Evolutionary conservation across 2,888 invertebrate genomes (phyloP).

Genomic region (Monopis laevigella): DNA sequence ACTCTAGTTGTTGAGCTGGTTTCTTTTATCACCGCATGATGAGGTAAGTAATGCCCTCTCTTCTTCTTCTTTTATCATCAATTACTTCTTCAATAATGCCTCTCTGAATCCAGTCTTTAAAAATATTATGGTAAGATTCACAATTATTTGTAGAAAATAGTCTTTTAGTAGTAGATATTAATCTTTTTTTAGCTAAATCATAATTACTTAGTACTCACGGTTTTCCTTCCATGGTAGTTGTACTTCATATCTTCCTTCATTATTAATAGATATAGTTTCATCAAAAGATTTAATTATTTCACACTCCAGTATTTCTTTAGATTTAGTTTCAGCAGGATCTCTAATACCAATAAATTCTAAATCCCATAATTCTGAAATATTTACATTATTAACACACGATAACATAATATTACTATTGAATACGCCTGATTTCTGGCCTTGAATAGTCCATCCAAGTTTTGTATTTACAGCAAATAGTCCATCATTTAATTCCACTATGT

Average conservation of each 20-base stretch:
- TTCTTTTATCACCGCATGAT: slow-evolving; percentile 23
- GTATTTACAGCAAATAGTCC: slow-evolving; percentile 2
- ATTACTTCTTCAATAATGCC: slow-evolving; percentile 11
- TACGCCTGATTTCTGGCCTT: neutral
- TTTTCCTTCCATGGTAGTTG: slow-evolving; percentile 1
- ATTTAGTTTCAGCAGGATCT: neutral
- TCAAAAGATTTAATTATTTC: neutral
- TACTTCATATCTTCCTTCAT: neutral
- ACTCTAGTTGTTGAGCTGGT: slow-evolving; percentile 23
- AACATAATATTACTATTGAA: neutral
- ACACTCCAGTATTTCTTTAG: neutral
- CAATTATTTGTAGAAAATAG: neutral
- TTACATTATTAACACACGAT: neutral
- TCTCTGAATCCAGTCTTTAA: slow-evolving; percentile 8
- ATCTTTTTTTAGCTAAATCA: slow-evolving; percentile 20
- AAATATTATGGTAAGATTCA: slow-evolving; percentile 9
- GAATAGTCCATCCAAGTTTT: slow-evolving; percentile 8
- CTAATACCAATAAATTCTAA: neutral
- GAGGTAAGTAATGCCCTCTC: slow-evolving; percentile 21
- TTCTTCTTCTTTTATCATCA: neutral
- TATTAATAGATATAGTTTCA: neutral
- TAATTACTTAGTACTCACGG: neutral
- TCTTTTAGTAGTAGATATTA: slow-evolving; percentile 10
- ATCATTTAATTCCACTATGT: neutral
- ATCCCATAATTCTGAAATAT: slow-evolving; percentile 1